Base-by-base conservation (phyloP, 2,113 vertebrate genomes). In the Cryptomyrus ogoouensis region DNA sequence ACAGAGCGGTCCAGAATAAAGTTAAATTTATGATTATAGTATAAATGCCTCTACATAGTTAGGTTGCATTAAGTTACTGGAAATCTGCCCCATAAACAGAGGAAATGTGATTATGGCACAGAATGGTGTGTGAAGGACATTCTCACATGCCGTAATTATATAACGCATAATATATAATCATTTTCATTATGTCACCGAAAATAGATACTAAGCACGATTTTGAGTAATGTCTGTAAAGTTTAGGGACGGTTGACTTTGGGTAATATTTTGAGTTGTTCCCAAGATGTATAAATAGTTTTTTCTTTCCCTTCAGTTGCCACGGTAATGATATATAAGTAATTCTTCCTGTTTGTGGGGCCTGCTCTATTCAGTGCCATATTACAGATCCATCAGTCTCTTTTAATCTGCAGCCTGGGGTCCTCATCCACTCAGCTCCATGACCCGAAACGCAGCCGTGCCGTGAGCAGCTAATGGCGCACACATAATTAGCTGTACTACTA, bases 81-180 rank as follows among this genome's bases (percentile, higher is more conserved):
- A 87, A 8, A 39, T 53, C 31, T 87, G 46, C 27, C 47, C 49
- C 5, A 7, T 35, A 17, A 27, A 53, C 85, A 87, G 31, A 53
- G 50, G 2, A 87, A 87, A 87, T 52, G n/a, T 87, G 17, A 87
- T 87, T 87, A 42, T 42, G 35, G 6, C 42, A 87, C 50, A 56
- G 47, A 53, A 31, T 27, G 15, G n/a, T 10, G 50, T 87, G 85
- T 87, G 85, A 87, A 87, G 85, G 85, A 87, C 50, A 31, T 87
- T 87, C 49, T 56, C 49, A 87, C 85, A 87, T 35, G 31, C 85
- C 27, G 1, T 53, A 53, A 53, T 35, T 53, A 87, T 50, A 47
- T n/a, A 84, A 21, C 5, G 5, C 13, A 19, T 83, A 19, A 39
- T 83, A 42, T 83, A 44, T 83, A 42, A 83, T 39, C 13, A 83